phyloP scores from a whole-genome alignment of 2,113 vertebrate species.

The Chloropsis cyanopogon region DNA sequence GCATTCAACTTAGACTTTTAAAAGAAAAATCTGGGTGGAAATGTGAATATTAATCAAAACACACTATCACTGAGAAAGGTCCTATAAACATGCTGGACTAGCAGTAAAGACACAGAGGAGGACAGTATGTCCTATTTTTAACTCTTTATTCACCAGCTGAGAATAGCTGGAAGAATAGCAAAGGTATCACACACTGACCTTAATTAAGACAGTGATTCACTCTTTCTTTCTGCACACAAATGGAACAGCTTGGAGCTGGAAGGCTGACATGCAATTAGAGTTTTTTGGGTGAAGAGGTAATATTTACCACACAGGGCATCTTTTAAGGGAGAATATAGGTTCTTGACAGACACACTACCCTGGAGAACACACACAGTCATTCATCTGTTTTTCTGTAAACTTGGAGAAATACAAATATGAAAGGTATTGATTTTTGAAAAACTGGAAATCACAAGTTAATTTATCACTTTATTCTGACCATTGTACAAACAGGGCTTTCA shows the following conservation, averaged over 20 bases:
- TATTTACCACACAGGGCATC: not conserved
- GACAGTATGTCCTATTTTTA: not conserved
- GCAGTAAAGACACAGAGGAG: not conserved
- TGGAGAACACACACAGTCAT: not conserved
- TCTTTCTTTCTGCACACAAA: not conserved
- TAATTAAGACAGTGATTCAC: slow-evolving; percentile 20
- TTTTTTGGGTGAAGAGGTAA: not conserved
- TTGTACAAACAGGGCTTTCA: not conserved
- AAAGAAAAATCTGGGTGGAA: not conserved
- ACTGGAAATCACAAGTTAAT: not conserved
- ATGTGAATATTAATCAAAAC: not conserved
- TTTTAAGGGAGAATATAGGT: not conserved
- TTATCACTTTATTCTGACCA: not conserved
- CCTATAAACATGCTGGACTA: not conserved
- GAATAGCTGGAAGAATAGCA: slow-evolving; percentile 18
- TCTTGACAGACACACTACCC: not conserved
- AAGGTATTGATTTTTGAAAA: not conserved
- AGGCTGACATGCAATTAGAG: not conserved
- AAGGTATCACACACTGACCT: not conserved
- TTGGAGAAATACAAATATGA: not conserved
- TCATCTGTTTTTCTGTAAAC: not conserved
- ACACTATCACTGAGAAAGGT: not conserved
- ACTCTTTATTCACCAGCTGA: not conserved
- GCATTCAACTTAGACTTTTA: not conserved
- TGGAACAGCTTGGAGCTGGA: not conserved